Percentiles rank a stretch among this genome's conserved stretches.
Evolutionary conservation across 2,797 vertebrate genomes (phyloP).

Genomic region (Melanotaenia parkinsoni): DNA sequence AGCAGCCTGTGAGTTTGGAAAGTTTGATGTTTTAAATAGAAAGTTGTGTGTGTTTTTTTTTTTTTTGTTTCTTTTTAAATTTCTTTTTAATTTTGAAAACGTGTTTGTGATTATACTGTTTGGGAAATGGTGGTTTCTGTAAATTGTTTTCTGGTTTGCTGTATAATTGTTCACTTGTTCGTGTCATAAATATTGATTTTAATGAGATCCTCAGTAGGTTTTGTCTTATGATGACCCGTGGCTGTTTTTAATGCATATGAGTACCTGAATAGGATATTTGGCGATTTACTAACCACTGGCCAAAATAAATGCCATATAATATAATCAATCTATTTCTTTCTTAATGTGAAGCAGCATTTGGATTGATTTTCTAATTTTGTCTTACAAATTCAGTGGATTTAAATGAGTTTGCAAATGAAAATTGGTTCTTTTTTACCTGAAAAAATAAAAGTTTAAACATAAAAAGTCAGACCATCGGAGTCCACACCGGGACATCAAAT

Average conservation of each 20-base stretch:
- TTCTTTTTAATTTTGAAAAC: too few relatives aligned
- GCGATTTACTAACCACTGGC: background rate
- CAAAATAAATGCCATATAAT: background rate
- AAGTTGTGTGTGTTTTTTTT: too few relatives aligned
- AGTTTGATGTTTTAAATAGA: background rate
- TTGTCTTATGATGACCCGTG: too few relatives aligned
- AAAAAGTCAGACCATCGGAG: background rate
- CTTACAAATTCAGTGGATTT: background rate
- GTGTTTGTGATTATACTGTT: background rate
- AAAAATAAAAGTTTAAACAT: too few relatives aligned
- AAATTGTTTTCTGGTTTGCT: background rate
- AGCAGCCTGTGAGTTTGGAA: background rate
- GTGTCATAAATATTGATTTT: background rate
- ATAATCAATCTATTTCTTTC: background rate
- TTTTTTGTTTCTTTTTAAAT: too few relatives aligned
- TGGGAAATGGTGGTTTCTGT: background rate
- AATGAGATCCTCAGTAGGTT: background rate
- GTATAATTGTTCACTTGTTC: background rate
- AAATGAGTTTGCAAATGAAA: too few relatives aligned
- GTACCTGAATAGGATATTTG: background rate
- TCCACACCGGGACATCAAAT: background rate
- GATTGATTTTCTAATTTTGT: background rate
- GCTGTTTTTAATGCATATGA: background rate
- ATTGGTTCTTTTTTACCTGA: too few relatives aligned
- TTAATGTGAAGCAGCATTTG: background rate